A percentile compares a stretch with the other conserved stretches of the same genome.
Evolutionary conservation across 2,797 vertebrate species (phyloP).

Genomic region (Ctenosaura bakeri): DNA sequence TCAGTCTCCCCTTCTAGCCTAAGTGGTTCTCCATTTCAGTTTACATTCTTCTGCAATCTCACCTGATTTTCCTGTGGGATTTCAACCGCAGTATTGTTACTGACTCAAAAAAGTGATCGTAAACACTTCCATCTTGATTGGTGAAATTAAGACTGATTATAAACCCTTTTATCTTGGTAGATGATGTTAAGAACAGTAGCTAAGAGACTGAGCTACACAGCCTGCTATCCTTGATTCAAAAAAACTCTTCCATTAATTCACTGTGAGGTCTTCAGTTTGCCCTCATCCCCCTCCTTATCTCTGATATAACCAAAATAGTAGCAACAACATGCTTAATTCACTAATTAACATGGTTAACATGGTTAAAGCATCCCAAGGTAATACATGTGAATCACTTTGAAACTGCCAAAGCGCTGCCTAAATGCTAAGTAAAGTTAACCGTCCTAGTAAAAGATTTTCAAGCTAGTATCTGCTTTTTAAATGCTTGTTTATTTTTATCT

Average conservation of each 20-base stretch:
- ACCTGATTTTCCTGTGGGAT: background rate
- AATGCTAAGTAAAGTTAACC: background rate
- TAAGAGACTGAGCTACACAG: background rate
- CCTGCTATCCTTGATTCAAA: background rate
- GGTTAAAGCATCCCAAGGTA: background rate
- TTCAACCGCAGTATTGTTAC: background rate
- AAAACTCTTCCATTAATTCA: too few relatives aligned
- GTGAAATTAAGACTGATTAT: too few relatives aligned
- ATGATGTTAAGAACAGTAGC: background rate
- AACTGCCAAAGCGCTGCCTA: background rate
- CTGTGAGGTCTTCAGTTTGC: background rate
- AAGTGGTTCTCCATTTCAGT: too few relatives aligned
- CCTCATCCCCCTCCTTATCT: background rate
- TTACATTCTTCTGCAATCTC: background rate
- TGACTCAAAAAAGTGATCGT: background rate
- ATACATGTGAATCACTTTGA: background rate
- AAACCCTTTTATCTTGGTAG: background rate
- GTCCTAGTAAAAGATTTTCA: background rate
- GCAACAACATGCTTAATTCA: background rate
- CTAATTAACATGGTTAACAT: too few relatives aligned
- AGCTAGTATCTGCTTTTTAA: background rate
- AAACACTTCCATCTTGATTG: too few relatives aligned
- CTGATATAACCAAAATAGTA: background rate
- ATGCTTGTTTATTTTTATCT: conserved; percentile 15
- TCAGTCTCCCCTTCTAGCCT: too few relatives aligned